Conservation (phyloP, 2,888 invertebrate genomes). For the Agrochola lota region DNA sequence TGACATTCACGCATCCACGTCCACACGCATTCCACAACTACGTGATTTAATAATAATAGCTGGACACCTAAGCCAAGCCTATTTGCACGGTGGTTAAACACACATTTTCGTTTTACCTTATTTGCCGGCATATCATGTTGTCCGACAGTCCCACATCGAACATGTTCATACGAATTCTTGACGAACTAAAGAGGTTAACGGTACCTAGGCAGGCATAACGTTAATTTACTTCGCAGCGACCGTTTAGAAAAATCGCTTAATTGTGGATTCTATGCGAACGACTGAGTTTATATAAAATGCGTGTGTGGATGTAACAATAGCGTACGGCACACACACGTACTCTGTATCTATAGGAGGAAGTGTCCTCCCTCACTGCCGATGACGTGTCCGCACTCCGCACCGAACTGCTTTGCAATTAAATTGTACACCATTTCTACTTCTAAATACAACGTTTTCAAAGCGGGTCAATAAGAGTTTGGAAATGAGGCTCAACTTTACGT, state of each 20-base stretch:
- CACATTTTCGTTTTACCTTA: conserved; percentile 43
- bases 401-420: conserved; percentile 58
- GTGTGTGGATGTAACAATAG: conserved; percentile 24
- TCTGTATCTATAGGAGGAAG: conserved; percentile 58
- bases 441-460: conserved; percentile 62
- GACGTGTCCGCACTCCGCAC: conserved; percentile 49
- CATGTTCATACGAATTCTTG: conserved; percentile 54
- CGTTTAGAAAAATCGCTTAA: conserved; percentile 33
- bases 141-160: conserved; percentile 17
- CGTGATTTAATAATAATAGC: conserved; percentile 35
- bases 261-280: conserved; percentile 29
- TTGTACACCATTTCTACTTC: conserved; percentile 57
- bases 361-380: conserved; percentile 60
- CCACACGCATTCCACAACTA: conserved; percentile 23
- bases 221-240: conserved; percentile 45
- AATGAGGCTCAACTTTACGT: conserved; percentile 54
- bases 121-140: conserved; percentile 26
- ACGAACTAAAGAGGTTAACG: conserved; percentile 55
- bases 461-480: conserved; percentile 68
- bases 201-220: conserved; percentile 50
- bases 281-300: conserved; percentile 15
- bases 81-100: conserved; percentile 44
- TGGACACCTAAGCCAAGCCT: conserved; percentile 35
- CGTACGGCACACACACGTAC: conserved; percentile 25
- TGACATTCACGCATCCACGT: conserved; percentile 52